A percentile compares a stretch with the other conserved stretches of the same genome.
Conservation (phyloP, 2,888 invertebrate species). For the Yponomeuta malinellus region DNA sequence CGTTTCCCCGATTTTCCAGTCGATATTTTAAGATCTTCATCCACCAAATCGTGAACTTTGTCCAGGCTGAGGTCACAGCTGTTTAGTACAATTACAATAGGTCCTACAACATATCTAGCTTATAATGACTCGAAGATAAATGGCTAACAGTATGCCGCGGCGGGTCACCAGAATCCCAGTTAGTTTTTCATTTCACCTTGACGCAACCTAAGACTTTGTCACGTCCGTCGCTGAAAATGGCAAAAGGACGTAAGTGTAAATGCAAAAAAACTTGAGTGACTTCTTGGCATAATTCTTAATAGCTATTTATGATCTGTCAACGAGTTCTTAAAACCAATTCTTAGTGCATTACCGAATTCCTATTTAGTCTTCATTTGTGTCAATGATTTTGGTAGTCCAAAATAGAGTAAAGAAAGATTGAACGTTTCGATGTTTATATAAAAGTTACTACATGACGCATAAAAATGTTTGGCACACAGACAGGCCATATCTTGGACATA, state of each 20-base stretch:
- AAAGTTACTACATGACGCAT: too few relatives aligned
- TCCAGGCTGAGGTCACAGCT: constrained; percentile 68
- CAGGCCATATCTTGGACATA: too few relatives aligned
- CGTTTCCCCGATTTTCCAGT: not conserved
- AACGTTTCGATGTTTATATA: too few relatives aligned
- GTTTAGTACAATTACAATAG: constrained; percentile 69
- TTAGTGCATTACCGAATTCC: too few relatives aligned
- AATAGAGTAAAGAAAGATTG: too few relatives aligned
- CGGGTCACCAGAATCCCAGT: not conserved
- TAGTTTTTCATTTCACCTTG: constrained; percentile 59
- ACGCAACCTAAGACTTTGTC: constrained; percentile 56
- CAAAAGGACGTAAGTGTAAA: constrained; percentile 30
- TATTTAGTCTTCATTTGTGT: too few relatives aligned
- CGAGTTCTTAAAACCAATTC: not conserved
- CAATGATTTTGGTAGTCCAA: too few relatives aligned
- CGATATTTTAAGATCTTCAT: constrained; percentile 5
- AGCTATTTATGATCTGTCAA: not conserved
- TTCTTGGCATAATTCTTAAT: not conserved
- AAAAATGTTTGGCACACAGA: too few relatives aligned
- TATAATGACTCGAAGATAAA: not conserved
- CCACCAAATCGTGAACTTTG: constrained; percentile 53
- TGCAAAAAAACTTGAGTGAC: not conserved
- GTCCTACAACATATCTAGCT: not conserved
- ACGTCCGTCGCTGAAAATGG: not conserved
- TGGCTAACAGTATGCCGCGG: not conserved